Conservation (phyloP, 2,113 vertebrate genomes). For the Sigmodon hispidus region DNA sequence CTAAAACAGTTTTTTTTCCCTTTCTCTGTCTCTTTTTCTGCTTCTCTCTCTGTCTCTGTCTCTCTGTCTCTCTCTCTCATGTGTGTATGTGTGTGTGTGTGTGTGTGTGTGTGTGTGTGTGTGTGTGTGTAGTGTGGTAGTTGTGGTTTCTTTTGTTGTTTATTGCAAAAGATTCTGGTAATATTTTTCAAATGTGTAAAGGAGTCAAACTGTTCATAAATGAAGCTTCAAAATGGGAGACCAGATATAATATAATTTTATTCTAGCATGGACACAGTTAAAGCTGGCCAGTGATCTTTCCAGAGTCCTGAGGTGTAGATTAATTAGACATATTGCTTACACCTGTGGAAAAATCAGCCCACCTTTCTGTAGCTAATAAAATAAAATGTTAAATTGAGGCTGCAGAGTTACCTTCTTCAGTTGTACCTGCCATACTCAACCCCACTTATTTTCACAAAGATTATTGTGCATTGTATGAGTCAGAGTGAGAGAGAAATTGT, state of each 20-base stretch:
- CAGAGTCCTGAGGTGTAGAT: slow-evolving; percentile 13
- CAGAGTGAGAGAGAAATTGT: slow-evolving; percentile 43
- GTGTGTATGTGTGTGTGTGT: not conserved
- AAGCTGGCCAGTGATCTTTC: slow-evolving; percentile 18
- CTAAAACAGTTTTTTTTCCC: slow-evolving; percentile 31
- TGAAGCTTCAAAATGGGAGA: slow-evolving; percentile 45
- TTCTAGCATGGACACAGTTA: slow-evolving; percentile 28
- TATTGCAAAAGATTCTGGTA: slow-evolving; percentile 54
- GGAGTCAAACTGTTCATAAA: slow-evolving; percentile 46
- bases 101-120: no score
- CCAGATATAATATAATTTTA: slow-evolving; percentile 28
- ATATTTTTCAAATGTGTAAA: slow-evolving; percentile 59
- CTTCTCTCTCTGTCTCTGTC: no score
- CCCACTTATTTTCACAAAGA: slow-evolving; percentile 69
- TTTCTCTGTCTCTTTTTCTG: no score
- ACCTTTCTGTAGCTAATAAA: slow-evolving; percentile 68
- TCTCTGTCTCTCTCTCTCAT: no score
- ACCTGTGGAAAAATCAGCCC: slow-evolving; percentile 63
- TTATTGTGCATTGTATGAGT: slow-evolving; percentile 63
- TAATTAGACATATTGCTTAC: slow-evolving; percentile 74
- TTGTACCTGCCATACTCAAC: slow-evolving; percentile 57
- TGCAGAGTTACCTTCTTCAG: slow-evolving; percentile 45
- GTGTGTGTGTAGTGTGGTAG: not conserved
- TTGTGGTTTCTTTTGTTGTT: not conserved
- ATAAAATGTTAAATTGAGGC: slow-evolving; percentile 69